Conservation (phyloP, 2,113 vertebrate species). For the Trematomus loennbergii region DNA sequence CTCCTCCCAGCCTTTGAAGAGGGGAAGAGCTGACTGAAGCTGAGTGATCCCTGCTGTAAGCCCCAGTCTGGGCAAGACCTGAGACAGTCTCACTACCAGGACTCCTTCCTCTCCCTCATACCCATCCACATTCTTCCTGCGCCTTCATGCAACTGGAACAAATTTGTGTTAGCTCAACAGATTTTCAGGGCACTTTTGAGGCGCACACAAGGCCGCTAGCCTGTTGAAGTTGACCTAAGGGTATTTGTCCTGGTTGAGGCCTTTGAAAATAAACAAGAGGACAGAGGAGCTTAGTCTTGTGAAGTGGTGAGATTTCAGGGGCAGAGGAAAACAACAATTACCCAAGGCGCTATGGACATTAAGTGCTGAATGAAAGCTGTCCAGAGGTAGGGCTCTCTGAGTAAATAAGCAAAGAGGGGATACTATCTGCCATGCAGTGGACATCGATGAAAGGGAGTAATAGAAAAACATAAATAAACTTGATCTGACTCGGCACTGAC, state of each 20-base stretch:
- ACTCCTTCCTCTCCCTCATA: conserved; percentile 61
- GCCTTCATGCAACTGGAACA: conserved; percentile 79
- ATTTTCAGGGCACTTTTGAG: conserved; percentile 75
- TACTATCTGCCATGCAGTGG: conserved; percentile 63
- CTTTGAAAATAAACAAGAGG: conserved; percentile 84
- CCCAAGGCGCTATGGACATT: conserved; percentile 74
- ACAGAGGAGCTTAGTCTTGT: conserved; percentile 76
- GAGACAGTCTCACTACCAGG: conserved; percentile 63
- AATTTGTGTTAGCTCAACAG: conserved; percentile 81
- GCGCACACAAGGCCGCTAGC: conserved; percentile 67
- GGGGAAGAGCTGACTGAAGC: conserved; percentile 73
- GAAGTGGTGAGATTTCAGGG: conserved; percentile 75
- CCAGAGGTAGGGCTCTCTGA: conserved; percentile 67
- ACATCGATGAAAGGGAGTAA: conserved; percentile 72
- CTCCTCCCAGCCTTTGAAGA: conserved; percentile 82
- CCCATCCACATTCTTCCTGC: conserved; percentile 73
- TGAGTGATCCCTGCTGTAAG: conserved; percentile 79
- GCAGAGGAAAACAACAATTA: conserved; percentile 82
- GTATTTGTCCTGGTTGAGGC: conserved; percentile 80
- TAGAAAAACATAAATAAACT: conserved; percentile 77
- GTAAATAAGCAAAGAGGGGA: conserved; percentile 78
- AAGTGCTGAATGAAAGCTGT: conserved; percentile 75
- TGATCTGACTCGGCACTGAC: conserved; percentile 72
- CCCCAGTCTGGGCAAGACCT: conserved; percentile 72
- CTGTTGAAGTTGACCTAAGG: conserved; percentile 76